phyloP scores from a whole-genome alignment of 2,797 vertebrate genomes.

The Natrix natrix region DNA sequence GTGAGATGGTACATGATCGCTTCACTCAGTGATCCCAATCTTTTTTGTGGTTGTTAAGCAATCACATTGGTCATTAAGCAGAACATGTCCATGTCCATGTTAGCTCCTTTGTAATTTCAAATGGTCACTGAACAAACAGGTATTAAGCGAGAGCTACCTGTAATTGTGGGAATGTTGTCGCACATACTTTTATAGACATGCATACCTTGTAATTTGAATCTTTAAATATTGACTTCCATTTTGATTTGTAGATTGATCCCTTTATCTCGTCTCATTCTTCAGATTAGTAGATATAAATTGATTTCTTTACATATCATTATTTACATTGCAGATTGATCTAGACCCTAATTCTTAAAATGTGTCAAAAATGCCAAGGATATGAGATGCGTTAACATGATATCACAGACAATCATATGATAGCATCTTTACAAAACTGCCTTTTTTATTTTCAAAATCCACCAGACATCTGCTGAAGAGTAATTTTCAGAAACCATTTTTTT shows the following conservation, averaged over 20 bases:
- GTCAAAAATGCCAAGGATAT: neutral
- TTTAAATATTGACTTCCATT: neutral
- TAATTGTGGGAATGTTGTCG: neutral
- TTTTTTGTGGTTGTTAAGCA: neutral
- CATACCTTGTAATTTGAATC: neutral
- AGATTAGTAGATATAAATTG: neutral
- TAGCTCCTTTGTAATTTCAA: neutral
- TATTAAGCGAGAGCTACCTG: neutral
- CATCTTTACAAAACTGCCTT: neutral
- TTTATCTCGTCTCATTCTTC: neutral
- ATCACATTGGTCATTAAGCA: neutral
- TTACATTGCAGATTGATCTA: neutral
- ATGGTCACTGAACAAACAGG: neutral
- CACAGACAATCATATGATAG: neutral
- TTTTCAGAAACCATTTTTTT: neutral
- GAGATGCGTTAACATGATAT: neutral
- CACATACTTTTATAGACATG: neutral
- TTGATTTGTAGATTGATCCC: neutral
- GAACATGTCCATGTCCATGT: neutral
- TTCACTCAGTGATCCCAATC: neutral
- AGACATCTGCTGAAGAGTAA: neutral
- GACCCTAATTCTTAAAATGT: neutral
- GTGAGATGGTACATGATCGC: neutral
- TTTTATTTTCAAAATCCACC: neutral
- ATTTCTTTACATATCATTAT: neutral